A percentile compares a stretch with the other conserved stretches of the same genome.
phyloP scores from a whole-genome alignment of 2,888 invertebrate species.

The Sinohyriopsis cumingii region DNA sequence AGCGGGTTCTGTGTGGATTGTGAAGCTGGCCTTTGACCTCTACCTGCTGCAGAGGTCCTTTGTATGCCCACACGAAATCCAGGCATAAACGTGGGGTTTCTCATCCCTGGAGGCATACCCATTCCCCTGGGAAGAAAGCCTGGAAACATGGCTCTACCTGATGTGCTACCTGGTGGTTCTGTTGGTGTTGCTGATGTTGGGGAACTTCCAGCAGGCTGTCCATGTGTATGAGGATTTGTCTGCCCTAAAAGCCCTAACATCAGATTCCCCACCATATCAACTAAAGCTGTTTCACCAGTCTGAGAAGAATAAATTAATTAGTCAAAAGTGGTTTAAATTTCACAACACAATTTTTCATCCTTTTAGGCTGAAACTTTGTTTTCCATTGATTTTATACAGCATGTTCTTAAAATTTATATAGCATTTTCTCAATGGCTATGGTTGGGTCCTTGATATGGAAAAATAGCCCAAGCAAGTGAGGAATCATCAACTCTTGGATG shows the following conservation, averaged over 20 bases:
- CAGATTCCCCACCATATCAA: constrained; percentile 45
- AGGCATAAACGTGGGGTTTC: too few species aligned
- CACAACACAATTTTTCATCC: too few species aligned
- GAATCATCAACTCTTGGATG: too few species aligned
- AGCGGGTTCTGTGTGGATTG: neutral
- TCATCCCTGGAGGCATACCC: too few species aligned
- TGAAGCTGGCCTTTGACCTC: neutral
- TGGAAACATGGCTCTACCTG: too few species aligned
- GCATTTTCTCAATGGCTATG: too few species aligned
- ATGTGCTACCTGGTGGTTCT: neutral
- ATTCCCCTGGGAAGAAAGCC: too few species aligned
- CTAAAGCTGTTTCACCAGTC: constrained; percentile 35
- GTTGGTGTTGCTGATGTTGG: constrained; percentile 1
- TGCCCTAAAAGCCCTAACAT: constrained; percentile 42
- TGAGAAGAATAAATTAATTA: constrained; percentile 4
- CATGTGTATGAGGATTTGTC: constrained; percentile 9
- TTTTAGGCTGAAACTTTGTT: neutral
- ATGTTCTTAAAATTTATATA: too few species aligned
- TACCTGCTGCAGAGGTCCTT: constrained; percentile 4
- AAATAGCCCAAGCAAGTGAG: too few species aligned
- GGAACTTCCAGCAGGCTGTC: neutral
- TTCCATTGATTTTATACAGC: too few species aligned
- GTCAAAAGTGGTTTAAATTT: too few species aligned
- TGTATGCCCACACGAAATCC: too few species aligned
- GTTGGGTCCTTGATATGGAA: neutral